phyloP scores from a whole-genome alignment of 2,797 vertebrate genomes.

The Gallinago solitaria region DNA sequence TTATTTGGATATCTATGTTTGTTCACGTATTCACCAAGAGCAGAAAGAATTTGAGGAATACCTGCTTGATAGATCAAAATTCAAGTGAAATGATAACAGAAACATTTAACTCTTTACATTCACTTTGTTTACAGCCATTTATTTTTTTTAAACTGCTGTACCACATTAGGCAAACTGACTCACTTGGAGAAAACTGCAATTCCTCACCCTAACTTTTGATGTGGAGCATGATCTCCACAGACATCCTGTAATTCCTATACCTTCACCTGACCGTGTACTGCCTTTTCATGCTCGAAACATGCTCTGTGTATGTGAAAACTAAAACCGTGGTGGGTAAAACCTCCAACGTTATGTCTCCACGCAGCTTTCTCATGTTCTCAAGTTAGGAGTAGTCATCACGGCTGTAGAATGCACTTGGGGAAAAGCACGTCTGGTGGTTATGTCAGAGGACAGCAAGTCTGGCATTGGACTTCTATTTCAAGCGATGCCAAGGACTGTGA shows the following conservation, averaged over 20 bases:
- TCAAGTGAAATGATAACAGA: not conserved
- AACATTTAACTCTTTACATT: not conserved
- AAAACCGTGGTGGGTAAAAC: not conserved
- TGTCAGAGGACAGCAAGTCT: not conserved
- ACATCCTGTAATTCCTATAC: not conserved
- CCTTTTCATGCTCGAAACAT: not conserved
- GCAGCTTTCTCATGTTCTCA: not conserved
- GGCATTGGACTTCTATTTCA: not conserved
- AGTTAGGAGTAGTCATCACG: not conserved
- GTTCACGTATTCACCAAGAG: not conserved
- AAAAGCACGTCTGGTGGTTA: not conserved
- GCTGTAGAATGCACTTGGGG: not conserved
- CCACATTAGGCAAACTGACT: not conserved
- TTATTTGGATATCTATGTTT: too few species aligned
- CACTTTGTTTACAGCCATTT: not conserved
- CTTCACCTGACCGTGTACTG: not conserved
- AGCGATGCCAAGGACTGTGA: not conserved
- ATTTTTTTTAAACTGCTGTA: not conserved
- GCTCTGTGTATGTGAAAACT: not conserved
- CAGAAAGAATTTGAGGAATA: slow-evolving; percentile 14
- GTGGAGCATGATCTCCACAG: not conserved
- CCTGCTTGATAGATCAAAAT: not conserved
- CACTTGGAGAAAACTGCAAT: not conserved
- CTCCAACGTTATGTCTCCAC: fast-evolving
- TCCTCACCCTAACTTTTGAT: not conserved